Evolutionary conservation across 1,140 invertebrate genomes (phyloP).

Genomic region (Meloidogyne chitwoodi): DNA sequence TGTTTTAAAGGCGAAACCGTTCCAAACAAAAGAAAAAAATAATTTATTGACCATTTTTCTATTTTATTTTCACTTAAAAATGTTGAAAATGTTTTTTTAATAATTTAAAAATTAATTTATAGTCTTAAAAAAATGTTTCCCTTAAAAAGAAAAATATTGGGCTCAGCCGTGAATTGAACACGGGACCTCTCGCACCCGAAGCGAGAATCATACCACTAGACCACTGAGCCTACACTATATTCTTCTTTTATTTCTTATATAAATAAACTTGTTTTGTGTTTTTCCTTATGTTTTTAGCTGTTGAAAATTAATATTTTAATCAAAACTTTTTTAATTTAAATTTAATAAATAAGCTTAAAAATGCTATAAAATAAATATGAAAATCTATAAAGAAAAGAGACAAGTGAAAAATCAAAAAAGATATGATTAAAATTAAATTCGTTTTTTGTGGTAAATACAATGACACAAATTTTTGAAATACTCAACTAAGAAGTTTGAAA

Average conservation of each 20-base stretch:
- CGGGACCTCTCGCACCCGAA: constrained; percentile 64
- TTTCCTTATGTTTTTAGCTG: not conserved
- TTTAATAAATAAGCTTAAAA: too few relatives aligned
- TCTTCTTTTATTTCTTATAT: not conserved
- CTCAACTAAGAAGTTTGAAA: too few relatives aligned
- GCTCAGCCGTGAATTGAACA: not conserved
- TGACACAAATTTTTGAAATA: too few relatives aligned
- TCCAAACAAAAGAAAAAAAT: not conserved
- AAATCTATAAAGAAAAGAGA: too few relatives aligned
- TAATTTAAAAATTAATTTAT: too few relatives aligned
- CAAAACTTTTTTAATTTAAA: too few relatives aligned
- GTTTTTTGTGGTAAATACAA: too few relatives aligned
- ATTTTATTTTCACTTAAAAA: not conserved
- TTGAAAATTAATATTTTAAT: too few relatives aligned
- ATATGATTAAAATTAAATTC: too few relatives aligned
- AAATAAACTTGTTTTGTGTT: not conserved
- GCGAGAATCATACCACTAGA: constrained; percentile 66
- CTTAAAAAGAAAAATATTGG: not conserved
- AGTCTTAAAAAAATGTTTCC: too few relatives aligned
- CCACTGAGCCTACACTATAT: constrained; percentile 43
- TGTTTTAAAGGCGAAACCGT: not conserved
- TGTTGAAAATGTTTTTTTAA: not conserved
- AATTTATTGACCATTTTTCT: not conserved
- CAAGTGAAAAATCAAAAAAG: too few relatives aligned
- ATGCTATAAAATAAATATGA: too few relatives aligned